Conservation (phyloP, 2,113 vertebrate species). For the Etheostoma cragini region DNA sequence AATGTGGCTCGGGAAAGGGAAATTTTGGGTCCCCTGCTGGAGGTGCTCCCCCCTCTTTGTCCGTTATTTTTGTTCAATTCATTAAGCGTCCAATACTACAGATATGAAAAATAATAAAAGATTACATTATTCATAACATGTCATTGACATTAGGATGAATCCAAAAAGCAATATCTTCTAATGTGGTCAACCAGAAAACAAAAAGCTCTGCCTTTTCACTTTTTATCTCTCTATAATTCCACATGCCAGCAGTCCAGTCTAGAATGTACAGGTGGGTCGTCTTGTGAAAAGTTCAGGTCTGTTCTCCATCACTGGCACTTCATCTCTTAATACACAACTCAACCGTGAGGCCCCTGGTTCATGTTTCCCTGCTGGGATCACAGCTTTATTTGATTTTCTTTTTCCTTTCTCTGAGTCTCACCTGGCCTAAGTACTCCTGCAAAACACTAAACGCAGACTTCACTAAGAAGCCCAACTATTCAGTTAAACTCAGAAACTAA, state of each 20-base stretch:
- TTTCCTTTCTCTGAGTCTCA: constrained; percentile 17
- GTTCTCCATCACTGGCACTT: constrained; percentile 60
- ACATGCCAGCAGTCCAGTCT: not conserved
- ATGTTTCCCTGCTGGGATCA: constrained; percentile 18
- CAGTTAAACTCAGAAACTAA: not conserved
- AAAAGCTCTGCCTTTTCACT: not conserved
- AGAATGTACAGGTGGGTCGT: constrained; percentile 1
- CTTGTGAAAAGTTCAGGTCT: constrained; percentile 18
- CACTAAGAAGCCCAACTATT: not conserved
- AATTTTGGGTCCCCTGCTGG: too few relatives aligned
- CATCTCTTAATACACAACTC: constrained; percentile 28
- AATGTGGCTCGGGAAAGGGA: too few relatives aligned
- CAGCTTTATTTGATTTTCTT: not conserved
- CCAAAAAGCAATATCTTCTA: not conserved
- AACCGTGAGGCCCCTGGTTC: not conserved
- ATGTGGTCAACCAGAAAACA: not conserved
- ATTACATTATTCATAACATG: not conserved
- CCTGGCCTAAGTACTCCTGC: constrained; percentile 7
- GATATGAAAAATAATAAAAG: not conserved
- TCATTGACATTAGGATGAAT: not conserved
- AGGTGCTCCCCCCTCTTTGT: too few relatives aligned
- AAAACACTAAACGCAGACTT: constrained; percentile 24
- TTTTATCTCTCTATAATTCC: constrained; percentile 12
- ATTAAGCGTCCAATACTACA: too few relatives aligned
- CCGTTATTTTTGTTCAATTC: too few relatives aligned